Evolutionary conservation across 2,113 vertebrate species (phyloP).

Genomic region (Hystrix cristata): DNA sequence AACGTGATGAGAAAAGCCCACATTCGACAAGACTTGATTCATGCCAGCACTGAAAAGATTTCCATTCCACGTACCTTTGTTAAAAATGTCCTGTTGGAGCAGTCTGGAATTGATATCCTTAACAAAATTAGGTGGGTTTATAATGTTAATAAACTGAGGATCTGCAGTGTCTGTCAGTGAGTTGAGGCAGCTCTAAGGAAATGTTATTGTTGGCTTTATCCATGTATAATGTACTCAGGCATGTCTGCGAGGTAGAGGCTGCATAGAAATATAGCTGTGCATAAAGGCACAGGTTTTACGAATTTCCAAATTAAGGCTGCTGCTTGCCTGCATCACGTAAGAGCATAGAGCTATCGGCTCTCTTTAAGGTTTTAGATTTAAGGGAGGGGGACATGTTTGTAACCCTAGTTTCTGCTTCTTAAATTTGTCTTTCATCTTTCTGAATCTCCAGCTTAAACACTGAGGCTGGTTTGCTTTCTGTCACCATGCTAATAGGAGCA

Average conservation of each 20-base stretch:
- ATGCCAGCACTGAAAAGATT: slow-evolving; percentile 94
- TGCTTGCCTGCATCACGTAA: background rate
- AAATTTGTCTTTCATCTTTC: background rate
- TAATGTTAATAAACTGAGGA: background rate
- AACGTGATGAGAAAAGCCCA: slow-evolving; percentile 94
- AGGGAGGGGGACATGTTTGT: background rate
- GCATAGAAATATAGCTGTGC: background rate
- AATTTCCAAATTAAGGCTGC: background rate
- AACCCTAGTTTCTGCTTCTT: background rate
- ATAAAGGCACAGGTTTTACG: background rate
- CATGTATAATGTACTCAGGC: background rate
- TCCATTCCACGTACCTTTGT: slow-evolving; percentile 96
- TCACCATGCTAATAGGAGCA: background rate
- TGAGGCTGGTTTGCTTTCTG: background rate
- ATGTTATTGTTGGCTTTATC: background rate
- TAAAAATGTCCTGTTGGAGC: slow-evolving; percentile 96
- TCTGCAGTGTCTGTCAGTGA: background rate
- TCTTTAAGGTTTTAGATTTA: background rate
- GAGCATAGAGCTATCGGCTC: background rate
- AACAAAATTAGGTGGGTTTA: slow-evolving; percentile 96
- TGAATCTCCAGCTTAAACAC: background rate
- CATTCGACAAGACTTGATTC: slow-evolving; percentile 94
- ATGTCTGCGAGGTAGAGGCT: background rate
- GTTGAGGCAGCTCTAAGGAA: background rate
- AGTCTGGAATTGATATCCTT: slow-evolving; percentile 97